A percentile compares a stretch with the other conserved stretches of the same genome.
phyloP scores from a whole-genome alignment of 2,888 invertebrate genomes.

The Tetheella fluctuosa region DNA sequence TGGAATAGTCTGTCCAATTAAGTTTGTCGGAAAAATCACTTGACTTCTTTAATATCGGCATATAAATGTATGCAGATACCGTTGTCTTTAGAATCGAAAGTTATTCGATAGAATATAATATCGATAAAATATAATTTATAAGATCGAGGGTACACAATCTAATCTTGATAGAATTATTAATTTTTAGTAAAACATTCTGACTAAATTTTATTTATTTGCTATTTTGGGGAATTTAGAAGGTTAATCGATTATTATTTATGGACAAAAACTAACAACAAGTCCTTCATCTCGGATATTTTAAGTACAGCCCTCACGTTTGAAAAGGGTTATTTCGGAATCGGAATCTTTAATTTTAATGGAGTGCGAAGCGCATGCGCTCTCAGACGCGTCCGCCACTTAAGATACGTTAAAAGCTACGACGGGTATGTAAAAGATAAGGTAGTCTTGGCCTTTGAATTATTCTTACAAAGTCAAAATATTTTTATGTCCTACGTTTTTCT shows the following conservation, averaged over 20 bases:
- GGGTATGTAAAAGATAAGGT: slow-evolving; percentile 14
- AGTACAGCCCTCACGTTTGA: not conserved
- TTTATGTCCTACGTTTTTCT: not conserved
- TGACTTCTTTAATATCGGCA: not conserved
- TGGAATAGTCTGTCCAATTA: slow-evolving; percentile 12
- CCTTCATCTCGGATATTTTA: not conserved
- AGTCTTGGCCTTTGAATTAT: not conserved
- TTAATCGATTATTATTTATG: too few species aligned
- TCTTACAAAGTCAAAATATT: slow-evolving; percentile 2
- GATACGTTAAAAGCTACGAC: slow-evolving; percentile 25
- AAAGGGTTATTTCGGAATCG: slow-evolving; percentile 32
- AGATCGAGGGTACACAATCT: not conserved
- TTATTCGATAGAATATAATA: slow-evolving; percentile 3
- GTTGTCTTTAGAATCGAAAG: slow-evolving; percentile 1
- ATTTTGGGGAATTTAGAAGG: too few species aligned
- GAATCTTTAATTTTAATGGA: slow-evolving; percentile 49
- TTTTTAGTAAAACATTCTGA: not conserved
- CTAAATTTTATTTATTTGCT: not conserved
- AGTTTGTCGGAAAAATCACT: slow-evolving; percentile 5
- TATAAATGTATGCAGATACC: not conserved
- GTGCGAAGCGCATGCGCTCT: slow-evolving; percentile 42
- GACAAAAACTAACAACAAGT: too few species aligned
- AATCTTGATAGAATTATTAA: not conserved
- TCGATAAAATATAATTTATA: slow-evolving; percentile 2
- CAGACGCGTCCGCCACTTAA: slow-evolving; percentile 10